Conservation (phyloP, 2,113 vertebrate species). For the Struthidea cinerea region DNA sequence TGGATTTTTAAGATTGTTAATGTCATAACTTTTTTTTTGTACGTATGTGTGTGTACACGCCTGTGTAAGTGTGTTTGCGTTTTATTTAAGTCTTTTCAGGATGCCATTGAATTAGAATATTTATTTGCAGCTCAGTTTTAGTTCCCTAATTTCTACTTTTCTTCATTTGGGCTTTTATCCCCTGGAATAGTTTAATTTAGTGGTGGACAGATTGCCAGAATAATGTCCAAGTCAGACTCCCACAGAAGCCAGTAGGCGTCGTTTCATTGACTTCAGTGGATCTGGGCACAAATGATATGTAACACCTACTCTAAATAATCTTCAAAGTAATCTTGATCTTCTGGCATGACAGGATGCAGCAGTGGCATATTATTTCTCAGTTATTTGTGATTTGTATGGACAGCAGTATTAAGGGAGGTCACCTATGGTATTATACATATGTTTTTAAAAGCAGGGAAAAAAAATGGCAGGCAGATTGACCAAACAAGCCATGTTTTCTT, state of each 20-base stretch:
- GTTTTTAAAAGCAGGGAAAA: neutral
- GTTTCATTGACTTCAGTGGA: slow-evolving; percentile 11
- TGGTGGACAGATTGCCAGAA: slow-evolving; percentile 3
- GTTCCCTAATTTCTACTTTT: neutral
- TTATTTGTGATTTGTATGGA: neutral
- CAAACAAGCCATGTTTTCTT: slow-evolving; percentile 19
- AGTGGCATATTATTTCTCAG: neutral
- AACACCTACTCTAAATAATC: neutral
- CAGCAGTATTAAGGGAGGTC: neutral
- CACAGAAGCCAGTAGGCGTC: slow-evolving; percentile 9
- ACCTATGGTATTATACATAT: neutral
- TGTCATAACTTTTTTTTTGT: neutral
- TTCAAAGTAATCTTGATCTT: slow-evolving; percentile 6
- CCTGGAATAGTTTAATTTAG: neutral
- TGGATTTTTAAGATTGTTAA: slow-evolving; percentile 3
- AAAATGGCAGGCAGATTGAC: neutral
- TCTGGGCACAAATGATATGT: slow-evolving; percentile 10
- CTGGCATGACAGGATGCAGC: slow-evolving; percentile 19
- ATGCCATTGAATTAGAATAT: neutral
- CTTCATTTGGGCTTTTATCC: slow-evolving; percentile 3
- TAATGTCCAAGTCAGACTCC: slow-evolving; percentile 7
- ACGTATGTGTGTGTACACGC: neutral
- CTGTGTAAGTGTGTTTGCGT: neutral
- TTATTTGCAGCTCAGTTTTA: slow-evolving; percentile 11
- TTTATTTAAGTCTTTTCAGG: slow-evolving; percentile 3